These are phyloP conservation scores for Phyllopteryx taeniolatus DNA, from an alignment of 2,113 vertebrate genomes.

Conservation along the genomic window DNA sequence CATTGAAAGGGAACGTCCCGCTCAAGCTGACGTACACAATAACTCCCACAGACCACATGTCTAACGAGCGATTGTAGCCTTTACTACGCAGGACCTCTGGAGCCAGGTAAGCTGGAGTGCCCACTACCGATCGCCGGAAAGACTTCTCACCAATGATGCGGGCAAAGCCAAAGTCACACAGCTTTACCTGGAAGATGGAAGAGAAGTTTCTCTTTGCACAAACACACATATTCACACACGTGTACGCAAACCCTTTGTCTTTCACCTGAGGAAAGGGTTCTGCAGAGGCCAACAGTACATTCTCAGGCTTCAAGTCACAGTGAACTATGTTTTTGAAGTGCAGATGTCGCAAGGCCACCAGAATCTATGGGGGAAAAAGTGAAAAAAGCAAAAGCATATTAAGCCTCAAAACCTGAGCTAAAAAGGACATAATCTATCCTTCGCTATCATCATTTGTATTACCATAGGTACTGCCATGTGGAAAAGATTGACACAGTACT, in stretches of 20 bases:
- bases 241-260: background rate
- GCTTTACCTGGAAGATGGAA: constrained; percentile 81
- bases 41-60: constrained; percentile 98
- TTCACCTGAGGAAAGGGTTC: constrained; percentile 94
- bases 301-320: constrained; percentile 98
- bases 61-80: constrained; percentile 95
- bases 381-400: constrained; percentile 8
- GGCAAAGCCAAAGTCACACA: constrained; percentile 97
- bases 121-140: constrained; percentile 92
- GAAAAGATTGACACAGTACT: constrained; percentile 42
- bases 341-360: constrained; percentile 94
- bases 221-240: background rate
- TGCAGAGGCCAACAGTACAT: constrained; percentile 94
- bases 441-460: constrained; percentile 23
- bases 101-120: constrained; percentile 93
- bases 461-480: constrained; percentile 20
- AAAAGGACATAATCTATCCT: background rate
- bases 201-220: background rate
- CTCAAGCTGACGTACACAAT: constrained; percentile 96
- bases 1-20: constrained; percentile 96
- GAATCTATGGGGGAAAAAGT: constrained; percentile 78
- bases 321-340: constrained; percentile 99
- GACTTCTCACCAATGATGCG: constrained; percentile 98
- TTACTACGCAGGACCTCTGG: constrained; percentile 95
- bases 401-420: constrained; percentile 8